Base-by-base conservation (phyloP, 2,888 invertebrate species). In the Drosophila mercatorum region DNA sequence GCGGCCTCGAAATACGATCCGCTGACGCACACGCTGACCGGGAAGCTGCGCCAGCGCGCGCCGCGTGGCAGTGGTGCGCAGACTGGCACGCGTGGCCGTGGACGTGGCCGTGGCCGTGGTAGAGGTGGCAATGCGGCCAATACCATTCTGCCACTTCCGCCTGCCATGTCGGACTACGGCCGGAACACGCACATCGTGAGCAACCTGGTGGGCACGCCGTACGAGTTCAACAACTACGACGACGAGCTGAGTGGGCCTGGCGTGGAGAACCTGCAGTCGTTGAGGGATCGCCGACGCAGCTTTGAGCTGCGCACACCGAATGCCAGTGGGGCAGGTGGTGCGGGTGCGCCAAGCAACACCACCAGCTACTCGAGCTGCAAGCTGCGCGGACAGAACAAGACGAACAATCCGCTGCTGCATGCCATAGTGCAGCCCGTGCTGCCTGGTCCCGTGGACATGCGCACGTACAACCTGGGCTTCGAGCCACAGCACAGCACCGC, bases 361-460 rank as follows among this genome's bases (percentile, higher is more conserved):
- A 80, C 70, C 14, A 72, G 82, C 44, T 92, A 92, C 68, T 72
- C 85, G n/a, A 80, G 88, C 43, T 91, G 91, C 65, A 92, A 91
- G 74, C 79, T 89, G 47, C 88, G 92, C 7, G 89, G 85, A 10
- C 85, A 75, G 43, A 61, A 38, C 34, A 73, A 81, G 28, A n/a
- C 80, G 41, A 69, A 47, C 6, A 81, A 92, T 52, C 93, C 93
- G 49, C 90, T 94, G 22, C 93, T 95, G 71, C 55, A 55, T n/a
- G 10, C 55, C 28, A 55, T 55, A n/a, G 55, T 55, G 28, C 93
- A 95, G 78, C 96, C 96, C 0, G 95, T 97, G 58, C 92, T 97
- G 73, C 97, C 97, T 0, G 97, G 97, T 2, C 97, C 97, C 0
- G 97, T 97, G 0, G 97, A 97, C 91, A 97, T 97, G 97, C 95